Evolutionary conservation across 2,888 invertebrate genomes (phyloP), one percentile per base, ranked within the genome.

Genomic region (Cryptophagus acutangulus): DNA sequence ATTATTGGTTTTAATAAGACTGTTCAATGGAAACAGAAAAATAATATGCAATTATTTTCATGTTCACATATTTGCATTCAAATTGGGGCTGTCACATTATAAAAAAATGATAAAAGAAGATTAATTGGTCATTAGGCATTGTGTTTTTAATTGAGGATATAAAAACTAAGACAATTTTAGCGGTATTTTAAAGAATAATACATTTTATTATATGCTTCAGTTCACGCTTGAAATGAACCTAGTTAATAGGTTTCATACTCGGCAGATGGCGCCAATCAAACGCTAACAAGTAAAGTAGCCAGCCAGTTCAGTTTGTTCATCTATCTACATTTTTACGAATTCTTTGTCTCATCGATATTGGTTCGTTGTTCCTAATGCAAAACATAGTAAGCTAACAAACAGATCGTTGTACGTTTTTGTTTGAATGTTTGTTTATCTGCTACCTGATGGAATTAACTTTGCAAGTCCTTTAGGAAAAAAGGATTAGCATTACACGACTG

Each of bases 161-260:
- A 55, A 58, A 59, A 61, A 54, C 51, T 55, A 55, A 61, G 58
- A 59, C 61, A 54, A 56, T 58, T 61, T 59, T 58, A 61, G 59
- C 59, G 61, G 61, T 61, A 61, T 57, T 61, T 57, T 57, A 50
- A 57, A 59, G 59, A 59, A 61, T 61, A 59, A 61, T 61, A 58
- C 59, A 59, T 59, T 59, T 59, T 57, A 61, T 61, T 61, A 61
- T 56, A 58, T 57, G 57, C 48, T 61, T 51, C 55, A 59, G 59
- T 58, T 61, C 59, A 55, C 52, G 55, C 50, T 50, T 50, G 45
- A 40, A 52, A 44, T 56, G 59, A 59, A 59, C 57, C 53, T 52
- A 37, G 14, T 43, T 55, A 52, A 52, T 58, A 53, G 44, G 55
- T 59, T 61, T 48, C 57, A 55, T 40, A 41, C 43, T 25, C 45